These are phyloP conservation scores for Drosophila gunungcola DNA, from an alignment of 1,140 invertebrate genomes.

Conservation along the genomic window DNA sequence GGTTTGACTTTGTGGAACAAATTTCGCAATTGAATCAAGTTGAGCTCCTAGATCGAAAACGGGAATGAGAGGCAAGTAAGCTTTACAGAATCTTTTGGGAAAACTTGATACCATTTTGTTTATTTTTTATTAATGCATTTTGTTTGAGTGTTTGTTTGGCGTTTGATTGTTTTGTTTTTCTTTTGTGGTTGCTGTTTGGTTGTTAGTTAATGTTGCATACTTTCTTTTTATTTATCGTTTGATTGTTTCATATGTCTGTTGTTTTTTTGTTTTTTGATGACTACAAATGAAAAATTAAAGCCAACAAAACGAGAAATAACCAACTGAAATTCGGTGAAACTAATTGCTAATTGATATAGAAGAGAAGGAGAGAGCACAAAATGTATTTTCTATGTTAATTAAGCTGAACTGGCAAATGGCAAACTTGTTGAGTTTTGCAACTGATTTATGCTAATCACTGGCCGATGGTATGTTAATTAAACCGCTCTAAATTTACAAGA, in stretches of 20 bases:
- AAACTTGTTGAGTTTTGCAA: constrained; percentile 66
- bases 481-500: constrained; percentile 37
- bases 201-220: constrained; percentile 82
- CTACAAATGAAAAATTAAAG: constrained; percentile 69
- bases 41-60: constrained; percentile 85
- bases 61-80: constrained; percentile 85
- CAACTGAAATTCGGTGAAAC: constrained; percentile 42
- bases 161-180: constrained; percentile 53
- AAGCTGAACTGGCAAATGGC: constrained; percentile 30
- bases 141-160: constrained; percentile 49
- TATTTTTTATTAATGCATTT: constrained; percentile 55
- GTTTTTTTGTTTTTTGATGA: constrained; percentile 57
- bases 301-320: constrained; percentile 33
- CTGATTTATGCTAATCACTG: constrained; percentile 72
- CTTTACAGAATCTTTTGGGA: constrained; percentile 84
- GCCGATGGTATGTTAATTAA: constrained; percentile 58
- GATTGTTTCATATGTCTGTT: constrained; percentile 70
- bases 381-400: constrained; percentile 42
- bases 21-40: constrained; percentile 85
- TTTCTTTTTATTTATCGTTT: constrained; percentile 80
- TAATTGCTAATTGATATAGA: constrained; percentile 39
- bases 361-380: constrained; percentile 48
- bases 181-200: constrained; percentile 54
- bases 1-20: constrained; percentile 79
- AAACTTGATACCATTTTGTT: constrained; percentile 84